These are phyloP conservation scores for Nineta flava DNA, from an alignment of 2,888 invertebrate genomes.

Conservation along the genomic window DNA sequence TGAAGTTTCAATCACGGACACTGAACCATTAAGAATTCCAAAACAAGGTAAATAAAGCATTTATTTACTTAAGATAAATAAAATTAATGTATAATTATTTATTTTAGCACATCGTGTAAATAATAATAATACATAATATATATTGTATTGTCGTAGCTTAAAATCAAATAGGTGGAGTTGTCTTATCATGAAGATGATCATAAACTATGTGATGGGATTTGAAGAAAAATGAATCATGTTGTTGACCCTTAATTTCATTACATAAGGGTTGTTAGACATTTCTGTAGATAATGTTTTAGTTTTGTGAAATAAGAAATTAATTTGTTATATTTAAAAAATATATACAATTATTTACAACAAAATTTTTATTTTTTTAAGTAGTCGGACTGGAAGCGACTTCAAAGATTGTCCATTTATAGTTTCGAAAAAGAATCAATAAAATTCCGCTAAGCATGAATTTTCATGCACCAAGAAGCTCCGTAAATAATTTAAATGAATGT, in stretches of 20 bases:
- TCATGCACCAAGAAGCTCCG: too few species aligned
- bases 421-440: too few species aligned
- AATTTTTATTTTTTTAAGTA: neutral
- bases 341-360: neutral
- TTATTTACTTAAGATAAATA: conserved; percentile 4
- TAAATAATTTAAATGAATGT: too few species aligned
- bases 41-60: conserved; percentile 39
- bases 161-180: neutral
- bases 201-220: neutral
- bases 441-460: too few species aligned
- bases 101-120: conserved; percentile 25
- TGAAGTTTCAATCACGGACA: conserved; percentile 63
- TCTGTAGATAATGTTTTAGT: too few species aligned
- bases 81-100: conserved; percentile 9
- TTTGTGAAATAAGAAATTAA: too few species aligned
- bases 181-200: neutral
- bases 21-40: conserved; percentile 65
- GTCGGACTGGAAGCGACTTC: too few species aligned
- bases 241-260: neutral
- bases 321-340: neutral
- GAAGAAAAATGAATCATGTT: neutral
- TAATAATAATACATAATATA: conserved; percentile 16
- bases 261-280: neutral
- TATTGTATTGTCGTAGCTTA: conserved; percentile 8
- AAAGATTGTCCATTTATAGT: too few species aligned